Conservation (phyloP, 1,140 invertebrate genomes). For the Latrodectus geometricus region DNA sequence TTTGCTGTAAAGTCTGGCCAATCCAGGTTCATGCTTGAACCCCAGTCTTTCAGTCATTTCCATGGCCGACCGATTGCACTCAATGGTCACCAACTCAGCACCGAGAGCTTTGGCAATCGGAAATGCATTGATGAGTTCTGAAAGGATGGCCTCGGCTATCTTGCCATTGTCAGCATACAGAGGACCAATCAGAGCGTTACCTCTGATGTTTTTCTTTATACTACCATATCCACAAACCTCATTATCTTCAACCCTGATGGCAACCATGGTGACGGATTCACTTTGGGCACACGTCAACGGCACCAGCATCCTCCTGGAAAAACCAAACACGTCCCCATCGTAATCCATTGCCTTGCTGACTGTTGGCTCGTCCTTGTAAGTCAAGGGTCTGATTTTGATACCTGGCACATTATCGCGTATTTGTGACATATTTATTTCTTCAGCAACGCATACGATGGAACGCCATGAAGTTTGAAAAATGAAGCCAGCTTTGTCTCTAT, state of each 20-base stretch:
- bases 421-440: neutral
- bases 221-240: slow-evolving; percentile 62
- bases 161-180: slow-evolving; percentile 63
- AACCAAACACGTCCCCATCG: slow-evolving; percentile 21
- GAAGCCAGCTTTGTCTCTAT: slow-evolving; percentile 63
- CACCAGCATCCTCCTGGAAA: slow-evolving; percentile 13
- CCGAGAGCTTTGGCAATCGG: neutral
- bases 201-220: slow-evolving; percentile 61
- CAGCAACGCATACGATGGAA: neutral
- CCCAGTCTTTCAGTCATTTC: slow-evolving; percentile 21
- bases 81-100: slow-evolving; percentile 7
- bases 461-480: slow-evolving; percentile 2
- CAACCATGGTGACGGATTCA: slow-evolving; percentile 31
- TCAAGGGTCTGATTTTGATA: neutral
- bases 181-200: slow-evolving; percentile 62
- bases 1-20: slow-evolving; percentile 59
- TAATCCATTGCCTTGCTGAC: neutral
- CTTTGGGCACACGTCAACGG: neutral
- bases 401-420: neutral
- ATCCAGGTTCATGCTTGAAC: neutral
- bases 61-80: slow-evolving; percentile 17
- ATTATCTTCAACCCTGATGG: neutral
- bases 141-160: slow-evolving; percentile 53
- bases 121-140: slow-evolving; percentile 50
- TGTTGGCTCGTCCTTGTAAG: neutral